These are phyloP conservation scores for Trissolcus japonicus DNA, from an alignment of 2,888 invertebrate genomes.

Conservation along the genomic window DNA sequence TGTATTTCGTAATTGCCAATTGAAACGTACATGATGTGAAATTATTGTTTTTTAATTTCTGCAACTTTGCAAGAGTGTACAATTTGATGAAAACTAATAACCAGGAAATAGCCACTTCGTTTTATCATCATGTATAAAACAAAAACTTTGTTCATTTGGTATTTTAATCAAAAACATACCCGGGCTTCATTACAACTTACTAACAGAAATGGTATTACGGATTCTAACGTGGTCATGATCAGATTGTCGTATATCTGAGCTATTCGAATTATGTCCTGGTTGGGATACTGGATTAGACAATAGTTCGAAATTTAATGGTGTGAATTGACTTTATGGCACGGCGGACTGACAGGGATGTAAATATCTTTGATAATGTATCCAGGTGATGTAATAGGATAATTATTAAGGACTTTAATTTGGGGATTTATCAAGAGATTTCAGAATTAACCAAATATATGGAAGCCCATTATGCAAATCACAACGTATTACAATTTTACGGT, in stretches of 20 bases:
- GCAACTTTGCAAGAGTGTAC: too few relatives aligned
- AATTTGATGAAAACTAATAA: too few relatives aligned
- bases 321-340: slow-evolving; percentile 19
- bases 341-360: slow-evolving; percentile 8
- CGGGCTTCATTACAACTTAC: slow-evolving; percentile 18
- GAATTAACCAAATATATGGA: too few relatives aligned
- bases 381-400: slow-evolving; percentile 4
- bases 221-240: slow-evolving; percentile 14
- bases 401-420: slow-evolving; percentile 1
- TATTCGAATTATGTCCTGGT: slow-evolving; percentile 20
- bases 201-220: slow-evolving; percentile 15
- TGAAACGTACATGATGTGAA: too few relatives aligned
- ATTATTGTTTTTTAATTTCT: too few relatives aligned
- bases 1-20: too few relatives aligned
- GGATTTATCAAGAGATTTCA: too few relatives aligned
- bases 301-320: slow-evolving; percentile 27
- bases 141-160: slow-evolving; percentile 8
- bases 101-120: too few relatives aligned
- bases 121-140: too few relatives aligned
- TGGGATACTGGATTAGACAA: slow-evolving; percentile 25
- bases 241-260: slow-evolving; percentile 26
- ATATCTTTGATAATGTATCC: slow-evolving; percentile 12
- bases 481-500: too few relatives aligned
- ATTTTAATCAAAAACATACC: slow-evolving; percentile 7
- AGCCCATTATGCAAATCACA: too few relatives aligned